Evolutionary conservation across 2,113 vertebrate genomes (phyloP).

Genomic region (Macaca fascicularis): T2T-MFA8v1.1 NC_088380.1:11255501-11256000

Average conservation of each 20-base stretch:
- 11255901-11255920: background rate
- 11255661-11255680: background rate
- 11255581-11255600: too few species aligned
- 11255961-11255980: background rate
- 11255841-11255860: background rate
- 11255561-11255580: too few species aligned
- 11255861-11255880: background rate
- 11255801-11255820: background rate
- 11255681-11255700: slow-evolving; percentile 23
- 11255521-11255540: too few species aligned
- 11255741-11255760: background rate
- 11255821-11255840: background rate
- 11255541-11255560: too few species aligned
- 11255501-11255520: too few species aligned
- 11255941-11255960: background rate
- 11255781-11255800: background rate
- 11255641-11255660: background rate
- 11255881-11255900: background rate
- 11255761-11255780: background rate
- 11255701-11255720: background rate
- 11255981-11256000: accelerated
- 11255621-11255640: too few species aligned
- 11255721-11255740: slow-evolving; percentile 27
- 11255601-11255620: too few species aligned
- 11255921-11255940: background rate